phyloP scores from a whole-genome alignment of 1,140 invertebrate genomes.

The Orius insidiosus region DNA sequence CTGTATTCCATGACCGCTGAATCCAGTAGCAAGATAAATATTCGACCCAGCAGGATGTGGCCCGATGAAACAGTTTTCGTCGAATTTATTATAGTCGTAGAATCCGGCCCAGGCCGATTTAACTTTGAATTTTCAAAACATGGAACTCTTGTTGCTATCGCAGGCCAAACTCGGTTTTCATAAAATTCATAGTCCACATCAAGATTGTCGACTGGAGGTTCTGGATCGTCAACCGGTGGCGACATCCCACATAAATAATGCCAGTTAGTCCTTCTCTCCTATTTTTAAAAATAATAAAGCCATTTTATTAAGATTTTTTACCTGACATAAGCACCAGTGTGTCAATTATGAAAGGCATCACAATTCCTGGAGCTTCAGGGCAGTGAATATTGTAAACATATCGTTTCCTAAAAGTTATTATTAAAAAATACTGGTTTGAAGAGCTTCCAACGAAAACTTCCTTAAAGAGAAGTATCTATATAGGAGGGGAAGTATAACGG shows the following conservation, averaged over 20 bases:
- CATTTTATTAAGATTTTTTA: too few relatives aligned
- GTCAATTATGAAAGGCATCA: slow-evolving; percentile 74
- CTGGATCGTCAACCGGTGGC: slow-evolving; percentile 39
- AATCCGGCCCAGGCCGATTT: slow-evolving; percentile 68
- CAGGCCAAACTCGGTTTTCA: slow-evolving; percentile 59
- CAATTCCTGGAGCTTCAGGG: slow-evolving; percentile 63
- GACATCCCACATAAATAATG: slow-evolving; percentile 50
- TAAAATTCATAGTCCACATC: slow-evolving; percentile 68
- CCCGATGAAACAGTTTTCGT: slow-evolving; percentile 86
- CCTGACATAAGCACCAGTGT: slow-evolving; percentile 43
- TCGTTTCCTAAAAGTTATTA: slow-evolving; percentile 61
- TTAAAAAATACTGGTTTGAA: too few relatives aligned
- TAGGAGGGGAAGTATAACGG: too few relatives aligned
- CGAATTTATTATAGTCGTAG: slow-evolving; percentile 85
- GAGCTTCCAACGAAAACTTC: too few relatives aligned
- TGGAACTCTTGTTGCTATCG: slow-evolving; percentile 57
- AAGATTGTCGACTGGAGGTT: slow-evolving; percentile 46
- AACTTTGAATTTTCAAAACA: slow-evolving; percentile 60
- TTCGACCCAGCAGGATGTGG: slow-evolving; percentile 72
- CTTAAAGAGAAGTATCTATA: too few relatives aligned
- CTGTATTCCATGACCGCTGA: slow-evolving; percentile 83
- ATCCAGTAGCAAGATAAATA: slow-evolving; percentile 75
- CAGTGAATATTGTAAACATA: slow-evolving; percentile 69
- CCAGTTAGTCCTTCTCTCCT: slow-evolving; percentile 51
- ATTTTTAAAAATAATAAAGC: too few relatives aligned